Evolutionary conservation across 2,888 invertebrate species (phyloP), one percentile per base, ranked within the genome.

Genomic region (Omphaloscelis lunosa): DNA sequence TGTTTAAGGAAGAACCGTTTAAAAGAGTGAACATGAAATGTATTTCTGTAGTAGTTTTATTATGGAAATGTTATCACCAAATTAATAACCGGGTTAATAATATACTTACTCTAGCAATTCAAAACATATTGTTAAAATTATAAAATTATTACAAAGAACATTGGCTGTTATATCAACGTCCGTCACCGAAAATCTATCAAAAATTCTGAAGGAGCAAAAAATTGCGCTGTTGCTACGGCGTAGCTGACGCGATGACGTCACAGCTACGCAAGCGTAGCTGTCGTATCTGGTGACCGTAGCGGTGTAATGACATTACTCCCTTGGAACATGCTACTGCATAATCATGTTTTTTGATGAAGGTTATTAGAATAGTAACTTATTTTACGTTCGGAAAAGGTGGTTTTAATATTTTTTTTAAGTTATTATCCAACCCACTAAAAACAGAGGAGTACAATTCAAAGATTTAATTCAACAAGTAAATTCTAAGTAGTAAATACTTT

Each of bases 281-380:
- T 69, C 69, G 86, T 85, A 83, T 70, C 70, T 23, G 71, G 51
- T 70, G 69, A 80, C 61, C 70, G 77, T 82, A 75, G 75, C 75
- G 39, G 2, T 34, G 63, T 76, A 82, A 79, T 76, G 51, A 6
- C 62, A n/a, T 79, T 53, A 81, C 76, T 75, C 51, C 15, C 58
- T 63, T 45, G 62, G 56, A 67, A 63, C 79, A 81, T 81, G 66
- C 51, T 66, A 20, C 34, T 74, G 75, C 59, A 82, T 82, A 77
- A 79, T 65, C 27, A 5, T 39, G 34, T 74, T 79, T 76, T 81
- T n/a, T 75, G 20, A 75, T 51, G 29, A 76, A 58, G 27, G 34
- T 68, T 79, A 67, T 51, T 75, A 59, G 17, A 74, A 74, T 59
- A 34, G 2, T 8, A 27, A 65, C 17, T 75, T 56, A 62, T 62